Evolutionary conservation across 2,888 invertebrate species (phyloP).

Genomic region (Acrobasis suavella): DNA sequence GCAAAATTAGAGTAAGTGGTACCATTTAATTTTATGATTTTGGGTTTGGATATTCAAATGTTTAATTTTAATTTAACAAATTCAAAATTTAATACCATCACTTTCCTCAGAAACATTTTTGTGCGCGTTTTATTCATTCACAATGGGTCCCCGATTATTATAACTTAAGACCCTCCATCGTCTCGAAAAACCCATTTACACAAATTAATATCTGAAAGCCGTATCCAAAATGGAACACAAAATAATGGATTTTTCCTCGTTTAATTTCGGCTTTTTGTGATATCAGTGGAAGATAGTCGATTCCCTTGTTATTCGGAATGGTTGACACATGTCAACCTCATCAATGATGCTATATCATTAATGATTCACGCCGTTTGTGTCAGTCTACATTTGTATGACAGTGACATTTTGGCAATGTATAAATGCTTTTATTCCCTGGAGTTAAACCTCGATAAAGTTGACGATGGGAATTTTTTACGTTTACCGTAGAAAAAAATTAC

Average conservation of each 20-base stretch:
- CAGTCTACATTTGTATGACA: slow-evolving; percentile 7
- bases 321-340: slow-evolving; percentile 14
- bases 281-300: slow-evolving; percentile 2
- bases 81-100: neutral
- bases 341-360: slow-evolving; percentile 20
- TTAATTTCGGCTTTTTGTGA: slow-evolving; percentile 13
- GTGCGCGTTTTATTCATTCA: slow-evolving; percentile 7
- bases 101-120: neutral
- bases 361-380: slow-evolving; percentile 16
- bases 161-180: slow-evolving; percentile 16
- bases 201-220: slow-evolving; percentile 27
- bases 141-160: slow-evolving; percentile 14
- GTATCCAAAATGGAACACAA: slow-evolving; percentile 16
- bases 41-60: neutral
- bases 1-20: neutral
- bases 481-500: no score
- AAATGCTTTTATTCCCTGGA: neutral
- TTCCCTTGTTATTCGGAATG: slow-evolving; percentile 15
- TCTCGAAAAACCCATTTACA: slow-evolving; percentile 25
- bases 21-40: neutral
- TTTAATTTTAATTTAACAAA: neutral
- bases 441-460: neutral
- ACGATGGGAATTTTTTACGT: no score
- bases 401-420: slow-evolving; percentile 5
- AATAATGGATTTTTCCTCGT: slow-evolving; percentile 16